Evolutionary conservation across 1,140 invertebrate species (phyloP).

Genomic region (Ditylenchus dipsaci): DNA sequence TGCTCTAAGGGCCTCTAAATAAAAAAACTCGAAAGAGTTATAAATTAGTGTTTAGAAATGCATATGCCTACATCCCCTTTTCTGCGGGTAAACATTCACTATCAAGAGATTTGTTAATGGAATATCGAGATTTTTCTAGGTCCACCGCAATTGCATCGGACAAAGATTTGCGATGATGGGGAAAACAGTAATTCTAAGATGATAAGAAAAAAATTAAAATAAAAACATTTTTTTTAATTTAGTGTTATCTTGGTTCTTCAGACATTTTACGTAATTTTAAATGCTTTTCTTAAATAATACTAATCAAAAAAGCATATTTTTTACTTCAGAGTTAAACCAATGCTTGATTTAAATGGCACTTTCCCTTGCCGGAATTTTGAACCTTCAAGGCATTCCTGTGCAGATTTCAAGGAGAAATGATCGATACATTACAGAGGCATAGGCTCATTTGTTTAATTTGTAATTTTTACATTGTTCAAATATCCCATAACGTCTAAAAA

Average conservation of each 20-base stretch:
- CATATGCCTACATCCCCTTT: conserved; percentile 59
- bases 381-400: not conserved
- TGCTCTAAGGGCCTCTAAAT: not conserved
- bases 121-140: no score
- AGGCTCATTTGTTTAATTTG: no score
- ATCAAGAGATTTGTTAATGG: no score
- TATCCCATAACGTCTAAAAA: not conserved
- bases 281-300: no score
- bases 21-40: not conserved
- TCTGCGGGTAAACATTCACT: conserved; percentile 47
- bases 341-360: not conserved
- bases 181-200: conserved; percentile 1
- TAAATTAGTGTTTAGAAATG: conserved; percentile 58
- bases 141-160: conserved; percentile 60
- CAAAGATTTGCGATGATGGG: conserved; percentile 49
- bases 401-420: not conserved
- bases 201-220: not conserved
- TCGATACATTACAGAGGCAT: no score
- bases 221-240: not conserved
- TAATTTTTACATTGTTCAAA: not conserved
- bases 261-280: not conserved
- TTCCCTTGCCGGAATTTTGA: not conserved
- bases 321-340: not conserved
- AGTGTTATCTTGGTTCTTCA: conserved; percentile 3
- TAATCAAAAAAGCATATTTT: no score